Evolutionary conservation across 2,888 invertebrate species (phyloP).

Genomic region (Octonoba sinensis): DNA sequence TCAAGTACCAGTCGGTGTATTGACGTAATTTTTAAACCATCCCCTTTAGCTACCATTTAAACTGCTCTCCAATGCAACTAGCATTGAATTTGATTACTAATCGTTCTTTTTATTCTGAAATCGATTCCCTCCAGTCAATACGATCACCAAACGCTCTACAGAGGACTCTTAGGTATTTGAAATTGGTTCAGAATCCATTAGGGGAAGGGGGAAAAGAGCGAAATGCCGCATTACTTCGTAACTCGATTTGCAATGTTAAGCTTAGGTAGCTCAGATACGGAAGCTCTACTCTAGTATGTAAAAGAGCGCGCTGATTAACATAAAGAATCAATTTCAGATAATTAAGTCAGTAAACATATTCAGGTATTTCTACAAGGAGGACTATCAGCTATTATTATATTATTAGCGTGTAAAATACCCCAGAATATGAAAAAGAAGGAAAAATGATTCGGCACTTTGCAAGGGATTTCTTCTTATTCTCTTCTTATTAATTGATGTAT

Average conservation of each 20-base stretch:
- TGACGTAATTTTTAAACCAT: background rate
- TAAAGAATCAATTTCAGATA: constrained; percentile 55
- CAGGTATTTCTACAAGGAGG: constrained; percentile 32
- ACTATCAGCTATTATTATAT: constrained; percentile 41
- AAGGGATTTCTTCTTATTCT: too few relatives aligned
- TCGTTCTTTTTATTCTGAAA: too few relatives aligned
- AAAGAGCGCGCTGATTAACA: constrained; percentile 26
- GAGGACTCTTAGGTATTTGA: too few relatives aligned
- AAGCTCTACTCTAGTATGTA: background rate
- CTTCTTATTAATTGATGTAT: too few relatives aligned
- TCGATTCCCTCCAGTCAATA: too few relatives aligned
- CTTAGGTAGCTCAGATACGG: constrained; percentile 6
- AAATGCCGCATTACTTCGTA: too few relatives aligned
- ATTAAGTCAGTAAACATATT: constrained; percentile 47
- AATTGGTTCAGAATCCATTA: too few relatives aligned
- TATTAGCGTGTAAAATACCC: constrained; percentile 29
- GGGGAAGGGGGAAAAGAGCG: too few relatives aligned
- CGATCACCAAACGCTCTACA: too few relatives aligned
- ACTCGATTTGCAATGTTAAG: background rate
- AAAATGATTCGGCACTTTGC: too few relatives aligned
- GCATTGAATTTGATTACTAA: too few relatives aligned
- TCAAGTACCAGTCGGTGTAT: too few relatives aligned
- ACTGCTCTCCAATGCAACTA: background rate
- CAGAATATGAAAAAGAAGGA: background rate
- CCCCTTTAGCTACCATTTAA: background rate